These are phyloP conservation scores for Marasmarcha lunaedactyla DNA, from an alignment of 2,888 invertebrate genomes.

Conservation along the genomic window DNA sequence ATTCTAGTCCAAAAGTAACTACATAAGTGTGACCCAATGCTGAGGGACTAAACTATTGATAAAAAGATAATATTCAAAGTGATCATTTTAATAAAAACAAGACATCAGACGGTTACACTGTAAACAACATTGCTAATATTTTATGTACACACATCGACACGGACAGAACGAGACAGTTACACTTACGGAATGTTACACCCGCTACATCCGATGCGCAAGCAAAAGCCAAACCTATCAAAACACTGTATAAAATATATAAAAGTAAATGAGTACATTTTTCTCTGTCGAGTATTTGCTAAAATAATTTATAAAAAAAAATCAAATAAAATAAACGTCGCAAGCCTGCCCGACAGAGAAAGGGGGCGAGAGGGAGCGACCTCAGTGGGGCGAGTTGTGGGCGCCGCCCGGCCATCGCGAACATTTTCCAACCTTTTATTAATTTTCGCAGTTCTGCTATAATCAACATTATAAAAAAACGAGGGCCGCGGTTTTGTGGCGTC, in stretches of 20 bases:
- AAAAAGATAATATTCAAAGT: too few species aligned
- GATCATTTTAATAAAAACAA: conserved; percentile 32
- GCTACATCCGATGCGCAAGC: background rate
- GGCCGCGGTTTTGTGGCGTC: conserved; percentile 61
- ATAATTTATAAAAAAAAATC: conserved; percentile 30
- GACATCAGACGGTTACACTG: conserved; percentile 34
- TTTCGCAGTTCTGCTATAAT: conserved; percentile 61
- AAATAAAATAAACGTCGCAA: conserved; percentile 32
- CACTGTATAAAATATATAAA: conserved; percentile 13
- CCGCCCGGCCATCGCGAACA: conserved; percentile 46
- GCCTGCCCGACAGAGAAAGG: conserved; percentile 38
- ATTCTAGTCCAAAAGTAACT: too few species aligned
- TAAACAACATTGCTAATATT: conserved; percentile 32
- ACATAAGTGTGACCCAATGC: too few species aligned
- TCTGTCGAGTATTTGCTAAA: conserved; percentile 39
- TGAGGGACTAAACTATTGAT: too few species aligned
- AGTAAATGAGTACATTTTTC: conserved; percentile 19
- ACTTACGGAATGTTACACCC: conserved; percentile 26
- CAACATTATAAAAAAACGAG: conserved; percentile 46
- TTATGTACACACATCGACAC: conserved; percentile 26
- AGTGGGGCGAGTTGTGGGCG: conserved; percentile 13
- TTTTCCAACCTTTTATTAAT: conserved; percentile 60
- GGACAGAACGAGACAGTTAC: conserved; percentile 47
- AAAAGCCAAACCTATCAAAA: conserved; percentile 5
- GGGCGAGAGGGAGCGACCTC: conserved; percentile 10